A percentile compares a stretch with the other conserved stretches of the same genome.
These are phyloP conservation scores for Teleopsis dalmanni DNA, from an alignment of 1,140 invertebrate genomes.

Conservation along the genomic window DNA sequence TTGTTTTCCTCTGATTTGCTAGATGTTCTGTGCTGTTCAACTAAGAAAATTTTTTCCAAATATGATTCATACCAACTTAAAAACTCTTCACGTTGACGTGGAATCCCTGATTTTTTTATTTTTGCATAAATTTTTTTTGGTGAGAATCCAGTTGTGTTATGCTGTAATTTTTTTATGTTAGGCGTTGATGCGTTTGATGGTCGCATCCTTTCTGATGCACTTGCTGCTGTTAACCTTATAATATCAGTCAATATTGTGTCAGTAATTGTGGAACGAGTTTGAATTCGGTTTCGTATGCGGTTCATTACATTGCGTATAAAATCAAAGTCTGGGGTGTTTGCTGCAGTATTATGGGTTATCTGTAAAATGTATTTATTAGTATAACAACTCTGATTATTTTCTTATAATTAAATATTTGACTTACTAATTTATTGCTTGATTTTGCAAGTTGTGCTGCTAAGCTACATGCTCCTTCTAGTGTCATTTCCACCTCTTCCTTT, in stretches of 20 bases:
- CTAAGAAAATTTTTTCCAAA: slow-evolving; percentile 27
- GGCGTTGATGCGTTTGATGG: slow-evolving; percentile 4
- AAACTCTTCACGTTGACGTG: slow-evolving; percentile 34
- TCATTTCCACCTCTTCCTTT: no score
- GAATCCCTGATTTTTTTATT: slow-evolving; percentile 36
- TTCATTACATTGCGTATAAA: slow-evolving; percentile 38
- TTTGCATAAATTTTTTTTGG: slow-evolving; percentile 41
- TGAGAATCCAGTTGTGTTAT: slow-evolving; percentile 17
- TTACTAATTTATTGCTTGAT: no score
- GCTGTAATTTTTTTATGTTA: background rate
- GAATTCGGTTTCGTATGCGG: slow-evolving; percentile 38
- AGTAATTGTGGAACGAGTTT: slow-evolving; percentile 35
- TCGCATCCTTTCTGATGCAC: slow-evolving; percentile 29
- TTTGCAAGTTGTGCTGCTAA: no score
- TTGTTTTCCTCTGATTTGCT: background rate
- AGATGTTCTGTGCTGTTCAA: background rate
- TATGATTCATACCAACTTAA: slow-evolving; percentile 33
- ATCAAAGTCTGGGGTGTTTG: slow-evolving; percentile 12
- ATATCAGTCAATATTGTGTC: slow-evolving; percentile 35
- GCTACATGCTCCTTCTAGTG: no score
- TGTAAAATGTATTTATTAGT: no score
- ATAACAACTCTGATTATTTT: no score
- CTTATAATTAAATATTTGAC: no score
- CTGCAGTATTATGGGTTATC: background rate
- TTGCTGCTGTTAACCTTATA: slow-evolving; percentile 35